phyloP scores from a whole-genome alignment of 2,888 invertebrate genomes.

The Arrhopalites spinosus region DNA sequence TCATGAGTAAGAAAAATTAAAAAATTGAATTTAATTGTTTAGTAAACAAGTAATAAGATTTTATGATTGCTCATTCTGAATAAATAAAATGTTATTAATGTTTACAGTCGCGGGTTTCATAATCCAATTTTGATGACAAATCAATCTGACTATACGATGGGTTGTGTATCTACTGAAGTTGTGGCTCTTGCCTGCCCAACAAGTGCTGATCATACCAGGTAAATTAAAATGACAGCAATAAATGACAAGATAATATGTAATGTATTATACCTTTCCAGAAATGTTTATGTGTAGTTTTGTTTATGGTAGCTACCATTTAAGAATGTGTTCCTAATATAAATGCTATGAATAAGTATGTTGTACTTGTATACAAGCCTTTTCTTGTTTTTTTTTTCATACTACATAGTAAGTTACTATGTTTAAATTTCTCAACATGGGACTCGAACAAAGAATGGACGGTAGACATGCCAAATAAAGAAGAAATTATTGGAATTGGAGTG shows the following conservation, averaged over 20 bases:
- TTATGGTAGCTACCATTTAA: too few species aligned
- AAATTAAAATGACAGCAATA: background rate
- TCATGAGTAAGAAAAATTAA: too few species aligned
- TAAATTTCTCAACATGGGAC: conserved; percentile 71
- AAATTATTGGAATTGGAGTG: conserved; percentile 66
- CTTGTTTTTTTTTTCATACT: background rate
- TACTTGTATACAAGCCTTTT: background rate
- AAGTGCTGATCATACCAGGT: conserved; percentile 40
- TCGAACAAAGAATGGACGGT: conserved; percentile 80
- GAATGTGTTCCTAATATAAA: too few species aligned
- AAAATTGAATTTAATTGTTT: too few species aligned
- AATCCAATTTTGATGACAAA: conserved; percentile 89
- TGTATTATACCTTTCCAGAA: background rate
- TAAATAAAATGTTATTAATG: too few species aligned
- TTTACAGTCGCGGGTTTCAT: conserved; percentile 78
- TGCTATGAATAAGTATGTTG: too few species aligned
- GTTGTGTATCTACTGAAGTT: conserved; percentile 79
- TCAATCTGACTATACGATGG: conserved; percentile 82
- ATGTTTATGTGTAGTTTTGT: background rate
- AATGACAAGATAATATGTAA: too few species aligned
- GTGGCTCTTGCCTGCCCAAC: conserved; percentile 73
- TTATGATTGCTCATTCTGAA: too few species aligned
- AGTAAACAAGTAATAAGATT: too few species aligned
- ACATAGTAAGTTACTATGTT: conserved; percentile 72
- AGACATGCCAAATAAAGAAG: conserved; percentile 78